A percentile compares a stretch with the other conserved stretches of the same genome.
These are phyloP conservation scores for Epinotia bilunana DNA, from an alignment of 2,888 invertebrate species.

Conservation along the genomic window DNA sequence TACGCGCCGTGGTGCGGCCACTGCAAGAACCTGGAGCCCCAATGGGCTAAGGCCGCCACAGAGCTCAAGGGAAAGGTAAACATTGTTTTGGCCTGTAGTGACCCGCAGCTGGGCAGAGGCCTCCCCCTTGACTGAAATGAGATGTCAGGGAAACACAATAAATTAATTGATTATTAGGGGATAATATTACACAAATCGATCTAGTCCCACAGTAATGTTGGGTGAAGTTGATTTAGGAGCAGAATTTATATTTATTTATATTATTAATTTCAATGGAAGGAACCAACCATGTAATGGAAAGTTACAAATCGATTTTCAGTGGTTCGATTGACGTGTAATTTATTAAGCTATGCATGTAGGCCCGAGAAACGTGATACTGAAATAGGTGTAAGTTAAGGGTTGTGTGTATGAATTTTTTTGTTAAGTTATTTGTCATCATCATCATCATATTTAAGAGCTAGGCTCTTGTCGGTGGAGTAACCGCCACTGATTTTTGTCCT, in stretches of 20 bases:
- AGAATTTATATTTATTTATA: no score
- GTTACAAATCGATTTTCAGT: background rate
- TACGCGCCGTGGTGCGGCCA: slow-evolving; percentile 99
- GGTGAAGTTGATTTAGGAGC: no score
- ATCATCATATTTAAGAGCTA: no score
- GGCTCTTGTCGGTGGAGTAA: no score
- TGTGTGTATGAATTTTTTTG: no score
- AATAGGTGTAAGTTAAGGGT: background rate
- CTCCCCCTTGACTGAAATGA: background rate
- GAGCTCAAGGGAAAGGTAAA: slow-evolving; percentile 96
- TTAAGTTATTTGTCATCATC: no score
- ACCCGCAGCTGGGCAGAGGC: background rate
- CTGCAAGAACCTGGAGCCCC: slow-evolving; percentile 97
- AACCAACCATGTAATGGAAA: background rate
- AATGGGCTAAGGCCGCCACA: slow-evolving; percentile 97
- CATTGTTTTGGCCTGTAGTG: slow-evolving; percentile 42
- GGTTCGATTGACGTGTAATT: slow-evolving; percentile 67
- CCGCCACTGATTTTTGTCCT: no score
- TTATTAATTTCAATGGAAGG: background rate
- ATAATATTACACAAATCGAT: no score
- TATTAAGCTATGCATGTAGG: background rate
- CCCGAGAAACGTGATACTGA: background rate
- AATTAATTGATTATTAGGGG: no score
- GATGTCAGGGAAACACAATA: no score
- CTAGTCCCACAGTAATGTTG: no score